Evolutionary conservation across 2,113 vertebrate genomes (phyloP).

Genomic region (Dermatemys mawii): DNA sequence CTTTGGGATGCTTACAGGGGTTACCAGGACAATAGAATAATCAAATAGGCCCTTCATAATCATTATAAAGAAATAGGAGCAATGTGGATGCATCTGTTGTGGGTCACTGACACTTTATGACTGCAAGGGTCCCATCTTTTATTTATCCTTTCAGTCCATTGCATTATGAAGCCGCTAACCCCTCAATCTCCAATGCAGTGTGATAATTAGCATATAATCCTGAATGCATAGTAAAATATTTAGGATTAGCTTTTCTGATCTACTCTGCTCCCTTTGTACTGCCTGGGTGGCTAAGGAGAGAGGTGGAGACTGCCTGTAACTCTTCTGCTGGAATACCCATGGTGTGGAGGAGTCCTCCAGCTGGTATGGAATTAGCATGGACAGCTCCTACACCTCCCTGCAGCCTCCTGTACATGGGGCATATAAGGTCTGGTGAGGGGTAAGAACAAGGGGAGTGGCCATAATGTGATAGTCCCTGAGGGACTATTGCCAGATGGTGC

Average conservation of each 20-base stretch:
- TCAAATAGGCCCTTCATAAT: not conserved
- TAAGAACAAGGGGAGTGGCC: not conserved
- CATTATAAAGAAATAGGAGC: not conserved
- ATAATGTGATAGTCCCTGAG: slow-evolving; percentile 40
- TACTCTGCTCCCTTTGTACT: not conserved
- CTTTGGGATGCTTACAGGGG: not conserved
- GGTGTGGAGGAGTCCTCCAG: not conserved
- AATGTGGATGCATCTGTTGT: not conserved
- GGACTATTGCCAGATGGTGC: slow-evolving; percentile 36
- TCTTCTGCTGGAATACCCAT: not conserved
- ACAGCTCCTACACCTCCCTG: not conserved
- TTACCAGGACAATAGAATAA: slow-evolving; percentile 11
- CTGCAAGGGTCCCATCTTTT: not conserved
- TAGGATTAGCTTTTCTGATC: not conserved
- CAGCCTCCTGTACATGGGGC: not conserved
- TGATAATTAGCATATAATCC: not conserved
- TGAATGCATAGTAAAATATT: not conserved
- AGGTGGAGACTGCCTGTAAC: not conserved
- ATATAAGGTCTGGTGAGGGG: not conserved
- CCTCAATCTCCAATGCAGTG: not conserved
- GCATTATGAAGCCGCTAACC: not conserved
- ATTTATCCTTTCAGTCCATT: not conserved
- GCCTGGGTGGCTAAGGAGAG: too few species aligned
- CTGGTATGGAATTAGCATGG: not conserved
- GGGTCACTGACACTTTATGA: not conserved